Percentiles rank a stretch among this genome's conserved stretches.
phyloP scores from a whole-genome alignment of 2,113 vertebrate species.

The Galemys pyrenaicus region DNA sequence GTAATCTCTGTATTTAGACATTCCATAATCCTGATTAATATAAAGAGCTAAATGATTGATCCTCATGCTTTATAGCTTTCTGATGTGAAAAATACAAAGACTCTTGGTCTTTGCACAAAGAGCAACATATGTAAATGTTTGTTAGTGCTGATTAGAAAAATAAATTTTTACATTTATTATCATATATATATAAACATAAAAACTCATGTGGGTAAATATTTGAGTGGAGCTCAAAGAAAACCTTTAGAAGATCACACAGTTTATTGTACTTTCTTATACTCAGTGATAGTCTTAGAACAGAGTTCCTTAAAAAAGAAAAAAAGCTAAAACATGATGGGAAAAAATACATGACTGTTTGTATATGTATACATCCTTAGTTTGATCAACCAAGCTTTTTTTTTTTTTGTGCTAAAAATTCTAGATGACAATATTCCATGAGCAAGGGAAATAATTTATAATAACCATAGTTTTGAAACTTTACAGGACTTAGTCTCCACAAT shows the following conservation, averaged over 20 bases:
- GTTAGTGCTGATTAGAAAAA: neutral
- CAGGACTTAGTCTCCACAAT: neutral
- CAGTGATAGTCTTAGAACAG: neutral
- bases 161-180: neutral
- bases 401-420: neutral
- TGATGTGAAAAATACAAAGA: slow-evolving; percentile 3
- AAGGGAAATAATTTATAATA: neutral
- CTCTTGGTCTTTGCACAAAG: neutral
- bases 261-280: neutral
- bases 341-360: too few species aligned
- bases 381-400: neutral
- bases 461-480: neutral
- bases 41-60: neutral
- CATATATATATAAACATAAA: neutral
- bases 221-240: neutral
- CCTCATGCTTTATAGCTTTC: neutral
- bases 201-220: neutral
- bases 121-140: neutral
- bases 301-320: neutral
- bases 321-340: neutral
- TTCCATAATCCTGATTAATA: neutral
- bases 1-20: neutral
- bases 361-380: neutral
- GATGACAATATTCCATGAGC: neutral
- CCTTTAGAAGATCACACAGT: neutral